phyloP scores from a whole-genome alignment of 1,140 invertebrate genomes.

The Nymphalis io region DNA sequence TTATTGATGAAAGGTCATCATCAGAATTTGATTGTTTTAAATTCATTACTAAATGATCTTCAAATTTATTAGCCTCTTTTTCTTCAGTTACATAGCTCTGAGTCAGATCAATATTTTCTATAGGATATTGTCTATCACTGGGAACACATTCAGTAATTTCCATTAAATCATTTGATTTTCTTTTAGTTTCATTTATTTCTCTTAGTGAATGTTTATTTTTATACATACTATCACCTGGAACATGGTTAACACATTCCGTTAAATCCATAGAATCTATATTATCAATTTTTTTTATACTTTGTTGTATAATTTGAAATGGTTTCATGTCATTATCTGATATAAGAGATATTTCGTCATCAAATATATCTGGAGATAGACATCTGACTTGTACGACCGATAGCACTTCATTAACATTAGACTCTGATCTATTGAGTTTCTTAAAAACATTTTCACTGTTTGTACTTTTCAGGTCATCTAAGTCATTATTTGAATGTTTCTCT shows the following conservation, averaged over 20 bases:
- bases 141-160: slow-evolving; percentile 66
- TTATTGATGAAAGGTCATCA: background rate
- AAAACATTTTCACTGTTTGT: background rate
- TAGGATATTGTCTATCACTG: slow-evolving; percentile 34
- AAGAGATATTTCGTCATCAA: slow-evolving; percentile 72
- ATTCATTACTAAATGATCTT: background rate
- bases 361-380: slow-evolving; percentile 80
- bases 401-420: background rate
- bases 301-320: slow-evolving; percentile 15
- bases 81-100: background rate
- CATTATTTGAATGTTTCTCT: slow-evolving; percentile 3
- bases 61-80: background rate
- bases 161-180: slow-evolving; percentile 66
- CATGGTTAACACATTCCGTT: slow-evolving; percentile 55
- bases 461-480: background rate
- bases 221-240: slow-evolving; percentile 2
- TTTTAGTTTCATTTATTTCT: slow-evolving; percentile 44
- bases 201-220: background rate
- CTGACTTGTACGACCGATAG: slow-evolving; percentile 26
- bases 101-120: slow-evolving; percentile 44
- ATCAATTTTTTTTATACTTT: slow-evolving; percentile 29
- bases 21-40: slow-evolving; percentile 21
- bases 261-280: slow-evolving; percentile 57
- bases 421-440: background rate
- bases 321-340: slow-evolving; percentile 38